phyloP scores from a whole-genome alignment of 2,113 vertebrate genomes.

The Prunella himalayana region DNA sequence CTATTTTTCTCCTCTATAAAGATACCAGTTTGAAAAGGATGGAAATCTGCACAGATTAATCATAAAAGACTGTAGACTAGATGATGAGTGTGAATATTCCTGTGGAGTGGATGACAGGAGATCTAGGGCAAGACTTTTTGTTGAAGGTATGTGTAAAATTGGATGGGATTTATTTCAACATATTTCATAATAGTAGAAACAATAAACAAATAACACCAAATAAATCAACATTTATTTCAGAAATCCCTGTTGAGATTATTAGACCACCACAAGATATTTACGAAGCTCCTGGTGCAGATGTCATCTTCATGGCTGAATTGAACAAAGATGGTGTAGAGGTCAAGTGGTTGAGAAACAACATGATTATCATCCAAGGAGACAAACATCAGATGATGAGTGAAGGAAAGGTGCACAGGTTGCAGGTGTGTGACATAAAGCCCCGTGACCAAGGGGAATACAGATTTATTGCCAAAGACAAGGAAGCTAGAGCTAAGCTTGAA shows the following conservation, averaged over 20 bases:
- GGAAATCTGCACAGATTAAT: constrained; percentile 84
- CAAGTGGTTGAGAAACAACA: constrained; percentile 97
- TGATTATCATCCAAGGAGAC: constrained; percentile 94
- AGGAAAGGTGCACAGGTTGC: constrained; percentile 90
- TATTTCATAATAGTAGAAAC: background rate
- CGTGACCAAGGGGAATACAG: constrained; percentile 97
- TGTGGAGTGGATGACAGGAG: constrained; percentile 94
- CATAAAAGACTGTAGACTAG: constrained; percentile 89
- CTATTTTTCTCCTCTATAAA: constrained; percentile 44
- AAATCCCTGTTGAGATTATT: constrained; percentile 95
- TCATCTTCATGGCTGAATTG: constrained; percentile 90
- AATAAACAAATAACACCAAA: background rate
- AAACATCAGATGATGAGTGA: constrained; percentile 99
- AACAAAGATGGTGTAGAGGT: constrained; percentile 98
- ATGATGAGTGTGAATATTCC: constrained; percentile 97
- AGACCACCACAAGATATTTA: constrained; percentile 89
- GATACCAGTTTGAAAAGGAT: constrained; percentile 93
- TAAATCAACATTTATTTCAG: constrained; percentile 66
- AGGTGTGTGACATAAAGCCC: constrained; percentile 92
- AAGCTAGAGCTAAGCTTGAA: constrained; percentile 94
- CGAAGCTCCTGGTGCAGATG: constrained; percentile 88
- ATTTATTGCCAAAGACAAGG: constrained; percentile 96
- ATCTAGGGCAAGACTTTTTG: constrained; percentile 93
- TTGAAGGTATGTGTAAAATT: constrained; percentile 81
- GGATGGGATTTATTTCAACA: background rate